Evolutionary conservation across 2,888 invertebrate genomes (phyloP), one percentile per base, ranked within the genome.

Genomic region (Chelonus formosanus): DNA sequence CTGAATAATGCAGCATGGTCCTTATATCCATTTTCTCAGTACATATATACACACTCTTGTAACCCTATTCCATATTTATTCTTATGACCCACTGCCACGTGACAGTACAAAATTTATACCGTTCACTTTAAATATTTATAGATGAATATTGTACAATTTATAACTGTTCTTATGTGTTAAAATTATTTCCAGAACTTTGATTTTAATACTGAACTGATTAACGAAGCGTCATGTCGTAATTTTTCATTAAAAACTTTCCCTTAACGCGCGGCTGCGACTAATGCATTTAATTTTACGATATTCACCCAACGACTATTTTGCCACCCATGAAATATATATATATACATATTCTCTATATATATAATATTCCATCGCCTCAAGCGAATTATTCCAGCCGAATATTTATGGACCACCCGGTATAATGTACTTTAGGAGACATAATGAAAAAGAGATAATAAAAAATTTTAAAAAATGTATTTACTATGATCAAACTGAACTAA

Each of bases 161-260:
- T 7, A 57, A 31, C 20, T 34, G n/a, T 32, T 20, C 40, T 6
- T 7, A 3, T 3, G 10, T 10, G 8, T 10, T 36, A 10, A n/a
- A 35, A 56, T 43, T 10, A 56, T 44, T 44, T 20, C 20, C 20
- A 20, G 20, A 54, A 44, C 34, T 53, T 54, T 61, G 53, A 53
- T 35, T n/a, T 60, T 60, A 8, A 35, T 32, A 43, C 44, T 60
- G 60, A 52, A 60, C 60, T 43, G 47, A 54, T 60, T 50, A 44
- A 59, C 61, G 65, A 34, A 66, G 55, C 65, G 65, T 65, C 55
- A 65, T 40, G 67, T 65, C 54, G 71, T 74, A 71, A 74, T 72
- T 74, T 74, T 72, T 74, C 74, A 74, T 74, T 74, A 74, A 74
- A 72, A 74, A 74, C 71, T 74, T 74, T 73, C 62, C 65, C 47